These are phyloP conservation scores for Platycheirus albimanus DNA, from an alignment of 2,888 invertebrate species.

Conservation along the genomic window DNA sequence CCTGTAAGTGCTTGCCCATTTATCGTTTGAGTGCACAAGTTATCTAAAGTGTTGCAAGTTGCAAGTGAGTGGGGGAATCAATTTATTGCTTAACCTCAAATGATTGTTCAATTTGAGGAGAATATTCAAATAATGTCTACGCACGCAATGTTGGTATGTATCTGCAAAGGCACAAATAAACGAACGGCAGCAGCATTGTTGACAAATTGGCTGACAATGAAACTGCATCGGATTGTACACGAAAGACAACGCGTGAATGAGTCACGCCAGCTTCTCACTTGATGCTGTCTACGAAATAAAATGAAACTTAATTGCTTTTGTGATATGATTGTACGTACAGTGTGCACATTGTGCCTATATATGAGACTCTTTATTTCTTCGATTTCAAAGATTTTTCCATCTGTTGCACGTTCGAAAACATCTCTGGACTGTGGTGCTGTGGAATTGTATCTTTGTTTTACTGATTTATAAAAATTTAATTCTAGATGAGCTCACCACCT, in stretches of 20 bases:
- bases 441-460: conserved; percentile 20
- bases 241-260: conserved; percentile 64
- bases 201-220: conserved; percentile 64
- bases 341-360: conserved; percentile 14
- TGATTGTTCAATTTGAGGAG: conserved; percentile 55
- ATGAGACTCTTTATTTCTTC: conserved; percentile 17
- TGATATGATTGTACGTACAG: too few relatives aligned
- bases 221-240: conserved; percentile 45
- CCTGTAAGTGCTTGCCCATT: conserved; percentile 9
- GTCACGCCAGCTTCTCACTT: conserved; percentile 58
- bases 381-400: conserved; percentile 38
- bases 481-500: conserved; percentile 52
- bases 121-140: conserved; percentile 49
- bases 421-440: background rate
- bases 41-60: conserved; percentile 21
- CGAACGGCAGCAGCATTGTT: conserved; percentile 17
- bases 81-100: conserved; percentile 59
- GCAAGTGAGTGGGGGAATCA: conserved; percentile 39
- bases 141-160: conserved; percentile 21
- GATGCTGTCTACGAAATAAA: conserved; percentile 31
- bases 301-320: conserved; percentile 48
- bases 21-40: background rate
- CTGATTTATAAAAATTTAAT: conserved; percentile 40
- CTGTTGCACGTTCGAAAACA: conserved; percentile 5
- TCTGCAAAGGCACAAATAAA: conserved; percentile 2